These are phyloP conservation scores for Caenorhabditis japonica DNA, from an alignment of 2,888 invertebrate species.

Conservation along the genomic window DNA sequence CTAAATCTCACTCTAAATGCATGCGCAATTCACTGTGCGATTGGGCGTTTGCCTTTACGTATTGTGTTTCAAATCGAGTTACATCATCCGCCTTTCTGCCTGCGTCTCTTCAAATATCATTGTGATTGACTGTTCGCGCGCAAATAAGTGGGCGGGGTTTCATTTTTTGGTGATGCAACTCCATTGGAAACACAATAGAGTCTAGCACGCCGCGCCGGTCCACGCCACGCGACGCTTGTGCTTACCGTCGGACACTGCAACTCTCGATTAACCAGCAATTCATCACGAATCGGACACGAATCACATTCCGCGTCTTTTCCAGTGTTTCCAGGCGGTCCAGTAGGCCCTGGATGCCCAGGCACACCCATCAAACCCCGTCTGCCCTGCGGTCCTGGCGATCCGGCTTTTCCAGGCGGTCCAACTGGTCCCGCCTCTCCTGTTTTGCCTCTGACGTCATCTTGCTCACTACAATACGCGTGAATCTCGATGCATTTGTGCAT, in stretches of 20 bases:
- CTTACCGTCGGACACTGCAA: slow-evolving; percentile 60
- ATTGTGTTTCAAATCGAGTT: too few species aligned
- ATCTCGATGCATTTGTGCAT: slow-evolving; percentile 73
- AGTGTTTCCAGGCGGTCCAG: slow-evolving; percentile 68
- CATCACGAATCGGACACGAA: slow-evolving; percentile 69
- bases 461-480: slow-evolving; percentile 74
- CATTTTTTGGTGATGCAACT: too few species aligned
- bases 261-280: slow-evolving; percentile 58
- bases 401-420: slow-evolving; percentile 60
- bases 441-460: slow-evolving; percentile 55
- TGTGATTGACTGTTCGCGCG: too few species aligned
- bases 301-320: slow-evolving; percentile 72
- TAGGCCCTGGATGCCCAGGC: slow-evolving; percentile 65
- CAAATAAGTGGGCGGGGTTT: too few species aligned
- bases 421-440: slow-evolving; percentile 59
- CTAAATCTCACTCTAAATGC: too few species aligned
- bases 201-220: too few species aligned
- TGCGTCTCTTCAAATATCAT: too few species aligned
- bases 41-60: too few species aligned
- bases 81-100: too few species aligned
- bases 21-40: too few species aligned
- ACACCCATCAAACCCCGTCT: slow-evolving; percentile 63
- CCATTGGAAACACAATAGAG: too few species aligned
- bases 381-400: slow-evolving; percentile 65
- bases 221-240: neutral